These are phyloP conservation scores for Polymixis lichenea DNA, from an alignment of 2,888 invertebrate species.

Conservation along the genomic window DNA sequence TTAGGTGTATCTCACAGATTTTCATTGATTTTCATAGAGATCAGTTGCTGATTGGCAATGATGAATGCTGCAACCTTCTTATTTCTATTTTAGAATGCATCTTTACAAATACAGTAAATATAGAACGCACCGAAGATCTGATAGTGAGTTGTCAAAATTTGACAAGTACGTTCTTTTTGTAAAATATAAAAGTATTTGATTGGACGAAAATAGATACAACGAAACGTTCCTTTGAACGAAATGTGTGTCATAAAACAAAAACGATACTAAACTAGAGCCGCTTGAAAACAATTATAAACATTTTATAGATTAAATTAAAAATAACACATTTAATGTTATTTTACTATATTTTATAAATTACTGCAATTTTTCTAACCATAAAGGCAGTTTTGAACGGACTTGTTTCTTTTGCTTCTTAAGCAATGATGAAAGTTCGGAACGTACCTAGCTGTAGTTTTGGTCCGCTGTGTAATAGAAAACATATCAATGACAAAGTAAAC, in stretches of 20 bases:
- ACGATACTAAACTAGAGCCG: rapidly evolving
- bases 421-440: conserved; percentile 1
- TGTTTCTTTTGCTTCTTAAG: not conserved
- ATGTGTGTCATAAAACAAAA: rapidly evolving
- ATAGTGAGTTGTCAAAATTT: conserved; percentile 49
- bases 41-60: not conserved
- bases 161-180: conserved; percentile 20
- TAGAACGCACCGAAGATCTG: conserved; percentile 11
- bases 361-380: not conserved
- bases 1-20: not conserved
- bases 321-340: not conserved
- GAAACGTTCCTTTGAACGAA: not conserved
- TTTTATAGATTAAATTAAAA: not conserved
- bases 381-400: rapidly evolving
- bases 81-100: not conserved
- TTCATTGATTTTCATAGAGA: not conserved
- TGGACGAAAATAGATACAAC: not conserved
- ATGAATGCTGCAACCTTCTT: not conserved
- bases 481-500: conserved; percentile 66
- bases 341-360: too few species aligned
- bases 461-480: conserved; percentile 57
- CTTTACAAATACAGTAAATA: not conserved
- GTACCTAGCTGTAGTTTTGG: not conserved
- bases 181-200: not conserved
- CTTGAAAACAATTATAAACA: not conserved